Evolutionary conservation across 2,888 invertebrate genomes (phyloP).

Genomic region (Pheosia gnoma): DNA sequence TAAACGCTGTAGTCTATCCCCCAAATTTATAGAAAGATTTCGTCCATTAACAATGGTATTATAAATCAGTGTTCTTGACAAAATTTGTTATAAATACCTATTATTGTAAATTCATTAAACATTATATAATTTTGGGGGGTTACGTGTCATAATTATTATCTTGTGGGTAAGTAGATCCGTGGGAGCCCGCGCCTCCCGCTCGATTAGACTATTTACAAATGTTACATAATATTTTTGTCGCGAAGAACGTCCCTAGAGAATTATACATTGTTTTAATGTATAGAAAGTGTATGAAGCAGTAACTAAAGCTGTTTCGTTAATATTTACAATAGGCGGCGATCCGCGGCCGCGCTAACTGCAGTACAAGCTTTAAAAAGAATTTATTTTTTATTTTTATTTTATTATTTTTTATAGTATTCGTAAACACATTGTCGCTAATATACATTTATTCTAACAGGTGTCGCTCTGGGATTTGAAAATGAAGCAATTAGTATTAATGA

Average conservation of each 20-base stretch:
- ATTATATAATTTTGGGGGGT: no score
- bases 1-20: no score
- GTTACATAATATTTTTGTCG: constrained; percentile 14
- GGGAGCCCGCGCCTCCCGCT: constrained; percentile 32
- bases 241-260: constrained; percentile 38
- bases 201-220: constrained; percentile 48
- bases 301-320: constrained; percentile 63
- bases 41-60: no score
- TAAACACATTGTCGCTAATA: constrained; percentile 50
- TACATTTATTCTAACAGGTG: constrained; percentile 46
- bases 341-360: constrained; percentile 51
- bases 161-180: constrained; percentile 14
- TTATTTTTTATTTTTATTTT: constrained; percentile 50
- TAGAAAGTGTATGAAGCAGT: constrained; percentile 74
- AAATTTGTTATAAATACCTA: no score
- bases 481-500: constrained; percentile 44
- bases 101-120: no score
- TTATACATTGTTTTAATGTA: constrained; percentile 31
- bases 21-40: no score
- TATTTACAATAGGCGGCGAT: constrained; percentile 69
- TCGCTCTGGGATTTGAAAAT: constrained; percentile 42
- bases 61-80: no score
- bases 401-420: constrained; percentile 41
- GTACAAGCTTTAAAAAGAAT: constrained; percentile 65
- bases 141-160: not conserved